Evolutionary conservation across 2,888 invertebrate genomes (phyloP).

Genomic region (Sarcophaga subvicina): DNA sequence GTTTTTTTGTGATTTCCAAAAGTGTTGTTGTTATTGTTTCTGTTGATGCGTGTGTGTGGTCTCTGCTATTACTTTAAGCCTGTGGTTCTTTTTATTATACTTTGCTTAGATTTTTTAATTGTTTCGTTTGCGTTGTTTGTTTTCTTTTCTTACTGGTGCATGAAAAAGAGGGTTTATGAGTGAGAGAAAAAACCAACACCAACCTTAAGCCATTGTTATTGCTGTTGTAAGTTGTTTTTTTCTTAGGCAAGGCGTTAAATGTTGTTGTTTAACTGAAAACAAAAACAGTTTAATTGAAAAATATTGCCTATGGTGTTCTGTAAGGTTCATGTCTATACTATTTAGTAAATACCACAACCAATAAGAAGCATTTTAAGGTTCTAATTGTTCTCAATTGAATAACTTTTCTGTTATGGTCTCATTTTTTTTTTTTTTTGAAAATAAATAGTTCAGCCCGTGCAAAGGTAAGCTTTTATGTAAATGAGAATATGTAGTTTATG

Average conservation of each 20-base stretch:
- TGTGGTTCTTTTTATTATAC: constrained; percentile 64
- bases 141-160: constrained; percentile 58
- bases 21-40: constrained; percentile 17
- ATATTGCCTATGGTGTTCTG: not conserved
- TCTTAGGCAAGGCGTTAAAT: constrained; percentile 57
- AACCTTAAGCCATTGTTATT: constrained; percentile 37
- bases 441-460: no score
- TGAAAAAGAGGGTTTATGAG: constrained; percentile 46
- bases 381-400: no score
- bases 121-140: constrained; percentile 43
- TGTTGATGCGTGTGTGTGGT: constrained; percentile 20
- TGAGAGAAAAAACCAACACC: not conserved
- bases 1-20: not conserved
- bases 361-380: no score
- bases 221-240: not conserved
- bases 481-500: no score
- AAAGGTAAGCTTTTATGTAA: no score
- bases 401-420: no score
- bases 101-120: constrained; percentile 65
- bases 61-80: constrained; percentile 55
- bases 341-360: not conserved
- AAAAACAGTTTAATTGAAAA: not conserved
- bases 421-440: no score
- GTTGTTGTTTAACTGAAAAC: constrained; percentile 29
- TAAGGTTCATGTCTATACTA: not conserved